Conservation (phyloP, 2,888 invertebrate genomes). For the Serripes groenlandicus region DNA sequence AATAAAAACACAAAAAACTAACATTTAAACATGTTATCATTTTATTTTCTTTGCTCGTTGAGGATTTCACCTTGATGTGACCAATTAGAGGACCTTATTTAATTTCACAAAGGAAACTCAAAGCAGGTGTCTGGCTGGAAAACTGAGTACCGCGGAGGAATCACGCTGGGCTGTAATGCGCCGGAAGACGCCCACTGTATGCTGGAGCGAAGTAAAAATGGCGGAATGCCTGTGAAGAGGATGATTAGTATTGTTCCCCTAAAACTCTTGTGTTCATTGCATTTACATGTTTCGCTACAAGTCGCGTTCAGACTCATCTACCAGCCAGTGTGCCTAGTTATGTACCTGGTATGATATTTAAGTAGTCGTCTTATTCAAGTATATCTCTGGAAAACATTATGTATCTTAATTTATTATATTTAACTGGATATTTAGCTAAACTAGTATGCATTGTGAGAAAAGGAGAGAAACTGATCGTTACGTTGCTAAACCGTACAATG, state of each 20-base stretch:
- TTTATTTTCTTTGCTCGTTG: constrained; percentile 40
- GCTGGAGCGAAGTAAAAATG: constrained; percentile 41
- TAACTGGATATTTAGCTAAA: too few species aligned
- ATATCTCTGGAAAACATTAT: too few species aligned
- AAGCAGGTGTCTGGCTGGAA: constrained; percentile 58
- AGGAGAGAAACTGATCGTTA: too few species aligned
- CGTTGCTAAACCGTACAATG: too few species aligned
- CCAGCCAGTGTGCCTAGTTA: too few species aligned
- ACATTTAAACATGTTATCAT: constrained; percentile 59
- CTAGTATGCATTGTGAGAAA: too few species aligned
- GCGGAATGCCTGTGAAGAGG: constrained; percentile 57
- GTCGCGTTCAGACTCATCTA: constrained; percentile 52
- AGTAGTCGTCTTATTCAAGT: too few species aligned
- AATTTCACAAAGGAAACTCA: constrained; percentile 57
- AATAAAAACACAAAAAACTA: constrained; percentile 59
- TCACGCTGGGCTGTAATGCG: constrained; percentile 54
- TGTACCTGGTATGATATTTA: too few species aligned
- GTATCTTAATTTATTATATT: too few species aligned
- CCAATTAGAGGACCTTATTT: constrained; percentile 61
- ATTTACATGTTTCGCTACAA: constrained; percentile 52
- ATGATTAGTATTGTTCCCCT: constrained; percentile 58
- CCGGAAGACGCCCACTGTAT: constrained; percentile 58
- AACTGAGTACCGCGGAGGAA: constrained; percentile 42
- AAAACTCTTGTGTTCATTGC: constrained; percentile 32
- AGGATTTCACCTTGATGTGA: constrained; percentile 63